These are phyloP conservation scores for Enteromius trimaculatus DNA, from an alignment of 2,797 vertebrate species.

Conservation along the genomic window DNA sequence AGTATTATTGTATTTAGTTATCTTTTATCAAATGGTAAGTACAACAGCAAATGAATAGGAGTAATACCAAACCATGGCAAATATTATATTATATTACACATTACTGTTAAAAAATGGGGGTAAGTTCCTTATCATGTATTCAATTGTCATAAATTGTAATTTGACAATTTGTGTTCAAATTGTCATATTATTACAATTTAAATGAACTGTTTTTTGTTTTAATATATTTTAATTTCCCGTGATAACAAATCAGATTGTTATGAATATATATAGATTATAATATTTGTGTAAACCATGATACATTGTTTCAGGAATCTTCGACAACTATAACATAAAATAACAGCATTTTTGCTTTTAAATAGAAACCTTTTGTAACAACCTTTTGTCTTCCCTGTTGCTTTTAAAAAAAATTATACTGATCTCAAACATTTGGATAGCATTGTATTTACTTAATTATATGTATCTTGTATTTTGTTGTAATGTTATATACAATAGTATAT, in stretches of 20 bases:
- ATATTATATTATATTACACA: neutral
- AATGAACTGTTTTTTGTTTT: neutral
- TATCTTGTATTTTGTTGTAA: neutral
- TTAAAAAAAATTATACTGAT: neutral
- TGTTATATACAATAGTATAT: neutral
- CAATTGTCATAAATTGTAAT: too few relatives aligned
- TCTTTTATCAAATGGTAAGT: neutral
- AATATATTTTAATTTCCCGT: neutral
- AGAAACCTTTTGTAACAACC: neutral
- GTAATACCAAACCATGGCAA: neutral
- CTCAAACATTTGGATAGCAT: neutral
- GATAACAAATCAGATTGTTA: neutral
- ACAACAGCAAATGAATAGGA: neutral
- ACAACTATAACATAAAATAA: neutral
- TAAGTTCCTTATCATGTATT: neutral
- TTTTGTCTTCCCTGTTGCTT: neutral
- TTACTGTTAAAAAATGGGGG: neutral
- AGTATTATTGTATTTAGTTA: too few relatives aligned
- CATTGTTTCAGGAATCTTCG: neutral
- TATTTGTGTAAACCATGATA: neutral
- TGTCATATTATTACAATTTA: neutral
- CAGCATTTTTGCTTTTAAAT: neutral
- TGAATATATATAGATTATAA: neutral
- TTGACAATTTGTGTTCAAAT: too few relatives aligned
- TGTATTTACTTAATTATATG: neutral